Conservation (phyloP, 2,113 vertebrate genomes). For the Passer domesticus region DNA sequence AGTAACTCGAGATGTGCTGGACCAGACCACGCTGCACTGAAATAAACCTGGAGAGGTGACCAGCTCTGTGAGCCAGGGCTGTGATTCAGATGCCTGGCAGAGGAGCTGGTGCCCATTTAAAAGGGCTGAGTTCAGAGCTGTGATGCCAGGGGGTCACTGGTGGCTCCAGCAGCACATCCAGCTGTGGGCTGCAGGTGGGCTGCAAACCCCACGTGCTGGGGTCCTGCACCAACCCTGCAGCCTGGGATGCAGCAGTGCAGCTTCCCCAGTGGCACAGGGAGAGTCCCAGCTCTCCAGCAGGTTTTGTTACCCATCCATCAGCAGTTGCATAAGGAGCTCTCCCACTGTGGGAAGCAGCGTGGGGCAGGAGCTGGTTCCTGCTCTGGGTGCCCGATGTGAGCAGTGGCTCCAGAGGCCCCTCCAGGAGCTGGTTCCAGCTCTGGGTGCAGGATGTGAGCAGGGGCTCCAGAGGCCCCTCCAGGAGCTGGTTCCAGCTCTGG, state of each 20-base stretch:
- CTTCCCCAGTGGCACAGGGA: rapidly evolving
- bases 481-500: neutral
- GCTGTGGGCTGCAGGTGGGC: neutral
- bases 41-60: constrained; percentile 41
- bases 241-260: rapidly evolving
- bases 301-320: neutral
- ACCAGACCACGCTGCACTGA: neutral
- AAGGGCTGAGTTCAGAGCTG: neutral
- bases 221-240: neutral
- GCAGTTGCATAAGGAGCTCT: neutral
- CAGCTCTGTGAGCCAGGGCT: neutral
- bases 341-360: rapidly evolving
- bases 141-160: rapidly evolving
- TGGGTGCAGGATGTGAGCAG: rapidly evolving
- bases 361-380: neutral
- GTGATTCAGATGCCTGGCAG: neutral
- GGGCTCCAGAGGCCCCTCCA: rapidly evolving
- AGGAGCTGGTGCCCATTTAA: neutral
- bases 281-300: neutral
- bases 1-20: constrained; percentile 25
- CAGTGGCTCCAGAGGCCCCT: rapidly evolving
- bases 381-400: rapidly evolving
- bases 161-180: neutral
- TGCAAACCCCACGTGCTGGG: rapidly evolving
- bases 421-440: neutral